These are phyloP conservation scores for Spodoptera picta DNA, from an alignment of 2,888 invertebrate genomes.

Conservation along the genomic window DNA sequence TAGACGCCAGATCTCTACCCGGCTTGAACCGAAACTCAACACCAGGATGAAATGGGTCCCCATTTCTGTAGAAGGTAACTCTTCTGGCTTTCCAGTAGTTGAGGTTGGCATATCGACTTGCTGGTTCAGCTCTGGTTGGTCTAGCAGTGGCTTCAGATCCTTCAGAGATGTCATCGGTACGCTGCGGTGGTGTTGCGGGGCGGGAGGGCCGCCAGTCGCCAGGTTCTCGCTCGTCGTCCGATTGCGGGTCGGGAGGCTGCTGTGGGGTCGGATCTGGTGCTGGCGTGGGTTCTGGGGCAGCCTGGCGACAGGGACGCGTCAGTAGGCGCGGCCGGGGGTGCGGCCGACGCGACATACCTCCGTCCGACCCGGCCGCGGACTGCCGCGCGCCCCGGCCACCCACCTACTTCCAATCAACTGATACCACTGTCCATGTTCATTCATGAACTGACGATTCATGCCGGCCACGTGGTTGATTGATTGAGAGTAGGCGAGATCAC, in stretches of 20 bases:
- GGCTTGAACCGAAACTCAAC: slow-evolving; percentile 96
- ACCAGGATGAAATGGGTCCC: slow-evolving; percentile 97
- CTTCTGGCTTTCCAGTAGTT: slow-evolving; percentile 96
- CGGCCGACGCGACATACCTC: slow-evolving; percentile 84
- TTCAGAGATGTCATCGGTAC: slow-evolving; percentile 83
- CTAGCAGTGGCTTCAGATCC: slow-evolving; percentile 84
- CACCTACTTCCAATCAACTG: slow-evolving; percentile 74
- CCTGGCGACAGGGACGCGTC: slow-evolving; percentile 81
- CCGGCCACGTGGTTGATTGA: slow-evolving; percentile 69
- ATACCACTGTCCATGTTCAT: slow-evolving; percentile 74
- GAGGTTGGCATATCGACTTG: slow-evolving; percentile 92
- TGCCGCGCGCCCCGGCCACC: slow-evolving; percentile 74
- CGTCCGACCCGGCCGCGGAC: slow-evolving; percentile 76
- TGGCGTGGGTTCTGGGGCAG: slow-evolving; percentile 79
- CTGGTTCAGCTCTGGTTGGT: slow-evolving; percentile 88
- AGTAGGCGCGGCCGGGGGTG: slow-evolving; percentile 79
- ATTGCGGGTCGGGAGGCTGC: slow-evolving; percentile 78
- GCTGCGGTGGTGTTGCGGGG: slow-evolving; percentile 79
- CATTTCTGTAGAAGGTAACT: slow-evolving; percentile 97
- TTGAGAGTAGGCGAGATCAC: slow-evolving; percentile 49
- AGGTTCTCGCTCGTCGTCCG: slow-evolving; percentile 87
- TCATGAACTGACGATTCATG: slow-evolving; percentile 68
- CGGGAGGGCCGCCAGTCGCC: slow-evolving; percentile 87
- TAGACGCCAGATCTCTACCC: slow-evolving; percentile 94
- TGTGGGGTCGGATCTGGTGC: slow-evolving; percentile 80